A percentile compares a stretch with the other conserved stretches of the same genome.
Evolutionary conservation across 2,888 invertebrate genomes (phyloP).

Genomic region (Baronia brevicornis): DNA sequence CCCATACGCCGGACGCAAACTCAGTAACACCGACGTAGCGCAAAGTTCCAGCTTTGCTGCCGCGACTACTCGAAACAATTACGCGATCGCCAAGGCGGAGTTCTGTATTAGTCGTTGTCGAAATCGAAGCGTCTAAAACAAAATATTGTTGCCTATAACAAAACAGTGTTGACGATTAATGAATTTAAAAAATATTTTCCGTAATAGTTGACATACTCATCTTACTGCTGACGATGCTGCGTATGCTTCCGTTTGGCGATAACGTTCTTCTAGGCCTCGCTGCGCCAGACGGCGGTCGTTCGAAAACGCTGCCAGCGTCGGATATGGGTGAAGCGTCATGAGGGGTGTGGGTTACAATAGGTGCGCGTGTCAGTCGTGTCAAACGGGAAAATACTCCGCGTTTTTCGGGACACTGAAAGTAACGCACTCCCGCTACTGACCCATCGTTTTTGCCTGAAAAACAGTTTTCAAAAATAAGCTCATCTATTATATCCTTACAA

Average conservation of each 20-base stretch:
- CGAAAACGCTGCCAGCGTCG: conserved; percentile 67
- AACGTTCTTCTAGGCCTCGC: conserved; percentile 55
- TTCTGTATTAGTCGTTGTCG: conserved; percentile 73
- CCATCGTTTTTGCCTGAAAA: conserved; percentile 95
- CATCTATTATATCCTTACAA: too few species aligned
- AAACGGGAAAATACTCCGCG: conserved; percentile 95
- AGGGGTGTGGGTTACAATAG: conserved; percentile 73
- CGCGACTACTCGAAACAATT: conserved; percentile 89
- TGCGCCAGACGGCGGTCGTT: conserved; percentile 62
- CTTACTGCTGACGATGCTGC: conserved; percentile 70
- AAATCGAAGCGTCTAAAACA: conserved; percentile 59
- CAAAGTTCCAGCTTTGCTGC: conserved; percentile 91
- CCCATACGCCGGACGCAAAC: conserved; percentile 96
- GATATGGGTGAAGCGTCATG: conserved; percentile 67
- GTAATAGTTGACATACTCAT: conserved; percentile 53
- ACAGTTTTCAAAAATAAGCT: conserved; percentile 8
- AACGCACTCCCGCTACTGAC: conserved; percentile 91
- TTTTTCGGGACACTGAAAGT: conserved; percentile 95
- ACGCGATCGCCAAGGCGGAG: conserved; percentile 93
- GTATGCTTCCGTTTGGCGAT: conserved; percentile 68
- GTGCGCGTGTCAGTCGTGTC: conserved; percentile 86
- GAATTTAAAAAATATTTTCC: too few species aligned
- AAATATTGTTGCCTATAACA: neutral
- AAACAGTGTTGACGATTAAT: too few species aligned
- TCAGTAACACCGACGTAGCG: conserved; percentile 91